Evolutionary conservation across 2,797 vertebrate species (phyloP), one percentile per base, ranked within the genome.

Genomic region (Pterois miles): DNA sequence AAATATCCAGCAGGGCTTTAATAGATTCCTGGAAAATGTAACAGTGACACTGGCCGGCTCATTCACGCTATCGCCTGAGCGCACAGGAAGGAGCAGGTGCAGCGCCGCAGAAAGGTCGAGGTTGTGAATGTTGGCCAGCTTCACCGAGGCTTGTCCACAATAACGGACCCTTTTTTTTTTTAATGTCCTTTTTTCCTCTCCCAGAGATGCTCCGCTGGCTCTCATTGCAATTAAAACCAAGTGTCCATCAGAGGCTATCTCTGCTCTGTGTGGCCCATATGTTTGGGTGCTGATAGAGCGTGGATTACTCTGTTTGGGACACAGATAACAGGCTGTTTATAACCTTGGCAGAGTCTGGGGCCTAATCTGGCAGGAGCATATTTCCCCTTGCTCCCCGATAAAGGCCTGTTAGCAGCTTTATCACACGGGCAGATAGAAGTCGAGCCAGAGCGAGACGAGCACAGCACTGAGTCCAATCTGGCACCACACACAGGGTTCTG

Each of bases 291-390:
- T 97, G 97, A 98, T 98, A 97, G 96, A 96, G 96, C 96, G 95
- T 94, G 96, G 96, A 97, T 97, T 97, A 97, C 96, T 97, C 96
- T 97, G 97, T 97, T 98, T 96, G 95, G 95, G 96, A 94, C 95
- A 94, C 92, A 93, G 97, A 99, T 99, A 99, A 97, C 94, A 91
- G 96, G 96, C 96, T 97, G 97, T 98, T 99, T 98, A 98, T 99
- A 98, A 98, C 97, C 97, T 97, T 98, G 97, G 97, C 97, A 97
- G 96, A 96, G 96, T 96, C 97, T 94, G 96, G 96, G 95, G 95
- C 95, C 96, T 99, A 99, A 99, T 99, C 98, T 98, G 97, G 95
- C 96, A 96, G 96, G 91, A 98, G 96, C 98, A 99, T 97, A 98
- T 99, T 98, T 98, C 96, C 97, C 96, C 96, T 94, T 85, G 95